Base-by-base conservation (phyloP, 2,797 vertebrate genomes). In the Eulemur coronatus region DNA sequence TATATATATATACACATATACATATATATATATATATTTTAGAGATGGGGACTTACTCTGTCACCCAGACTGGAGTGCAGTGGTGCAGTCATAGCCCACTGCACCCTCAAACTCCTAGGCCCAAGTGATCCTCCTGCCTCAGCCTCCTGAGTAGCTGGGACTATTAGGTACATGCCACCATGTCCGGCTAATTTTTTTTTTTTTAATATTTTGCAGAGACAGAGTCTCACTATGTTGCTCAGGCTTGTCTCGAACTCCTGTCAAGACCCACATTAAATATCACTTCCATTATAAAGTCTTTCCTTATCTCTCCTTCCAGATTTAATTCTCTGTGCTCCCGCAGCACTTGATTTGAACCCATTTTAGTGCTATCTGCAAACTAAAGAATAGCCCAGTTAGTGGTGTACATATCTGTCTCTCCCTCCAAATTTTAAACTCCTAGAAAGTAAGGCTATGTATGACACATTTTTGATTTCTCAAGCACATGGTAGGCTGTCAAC, bases 381-480 rank as follows among this genome's bases (percentile, higher is more conserved):
- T 80, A 61, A 89, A 57, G 43, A 52, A 76, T 41, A 88, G n/a
- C 63, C 43, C 24, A 26, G 20, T 73, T 73, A 48, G 46, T 35
- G 17, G 28, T 69, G 4, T 48, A 76, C 14, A 4, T 10, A 69
- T 6, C 43, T 81, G 72, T 79, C n/a, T 67, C 7, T 46, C 18
- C 33, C 38, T 95, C 55, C 38, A 88, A 35, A 84, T 55, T 76
- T 91, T 89, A 65, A 86, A 75, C 6, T 89, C 63, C 75, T 35
- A 90, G 65, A 22, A 91, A 48, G 20, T 43, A 63, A 20, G 2
- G 38, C 26, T 87, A 93, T 28, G 0, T 46, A 35, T 50, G 57
- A 89, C 61, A 41, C 55, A 46, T 67, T 93, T 78, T 85, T 81
- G 0, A 76, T 82, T 92, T 96, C 78, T 38, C n/a, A 95, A 63